phyloP scores from a whole-genome alignment of 2,113 vertebrate species.

The Arizona elegans region DNA sequence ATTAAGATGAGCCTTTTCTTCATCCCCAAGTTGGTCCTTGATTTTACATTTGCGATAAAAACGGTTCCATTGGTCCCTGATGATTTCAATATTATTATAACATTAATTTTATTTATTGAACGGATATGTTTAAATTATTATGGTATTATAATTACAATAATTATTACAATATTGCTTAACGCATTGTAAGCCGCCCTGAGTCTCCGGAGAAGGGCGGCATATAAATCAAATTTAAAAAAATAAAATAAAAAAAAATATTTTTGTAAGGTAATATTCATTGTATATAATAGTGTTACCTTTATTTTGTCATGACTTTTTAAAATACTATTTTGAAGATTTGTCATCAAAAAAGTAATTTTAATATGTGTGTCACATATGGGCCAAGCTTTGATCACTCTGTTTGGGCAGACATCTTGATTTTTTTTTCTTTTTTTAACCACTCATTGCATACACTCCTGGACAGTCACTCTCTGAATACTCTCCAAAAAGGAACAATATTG shows the following conservation, averaged over 20 bases:
- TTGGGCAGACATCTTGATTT: neutral
- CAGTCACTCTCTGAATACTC: neutral
- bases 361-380: neutral
- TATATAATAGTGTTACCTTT: neutral
- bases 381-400: neutral
- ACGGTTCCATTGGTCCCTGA: neutral
- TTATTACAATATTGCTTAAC: neutral
- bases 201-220: too few species aligned
- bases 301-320: neutral
- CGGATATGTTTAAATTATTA: neutral
- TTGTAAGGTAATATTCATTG: neutral
- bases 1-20: neutral
- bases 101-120: neutral
- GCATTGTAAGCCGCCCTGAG: too few species aligned
- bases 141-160: neutral
- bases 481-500: neutral
- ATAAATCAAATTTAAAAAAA: too few species aligned
- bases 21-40: neutral
- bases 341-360: neutral
- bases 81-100: neutral
- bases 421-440: neutral
- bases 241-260: too few species aligned
- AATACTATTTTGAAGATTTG: neutral
- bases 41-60: neutral
- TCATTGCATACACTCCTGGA: neutral